phyloP scores from a whole-genome alignment of 1,140 invertebrate species.

The Sinonovacula constricta region DNA sequence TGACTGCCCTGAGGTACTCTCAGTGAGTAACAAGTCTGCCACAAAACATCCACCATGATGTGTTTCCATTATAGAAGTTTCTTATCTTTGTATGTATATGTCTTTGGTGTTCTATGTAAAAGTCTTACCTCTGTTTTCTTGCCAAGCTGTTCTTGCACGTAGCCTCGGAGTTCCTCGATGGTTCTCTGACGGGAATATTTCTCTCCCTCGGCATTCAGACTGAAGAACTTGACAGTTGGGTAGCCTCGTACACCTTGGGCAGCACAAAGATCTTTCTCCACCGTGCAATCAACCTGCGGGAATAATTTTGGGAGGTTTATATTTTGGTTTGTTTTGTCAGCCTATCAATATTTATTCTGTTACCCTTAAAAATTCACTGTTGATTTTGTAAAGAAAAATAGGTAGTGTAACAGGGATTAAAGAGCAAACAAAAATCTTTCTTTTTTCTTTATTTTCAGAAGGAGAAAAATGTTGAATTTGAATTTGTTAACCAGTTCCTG shows the following conservation, averaged over 20 bases:
- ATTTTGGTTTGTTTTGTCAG: no score
- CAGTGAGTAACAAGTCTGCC: not conserved
- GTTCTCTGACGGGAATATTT: constrained; percentile 83
- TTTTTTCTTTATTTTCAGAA: no score
- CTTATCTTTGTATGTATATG: not conserved
- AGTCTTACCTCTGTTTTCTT: constrained; percentile 71
- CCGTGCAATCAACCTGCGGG: constrained; percentile 85
- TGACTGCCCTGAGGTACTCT: not conserved
- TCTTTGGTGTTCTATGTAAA: not conserved
- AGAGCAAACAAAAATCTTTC: no score
- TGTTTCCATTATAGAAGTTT: not conserved
- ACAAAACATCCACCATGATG: not conserved
- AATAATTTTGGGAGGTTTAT: no score
- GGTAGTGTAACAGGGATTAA: no score
- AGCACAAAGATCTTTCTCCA: constrained; percentile 84
- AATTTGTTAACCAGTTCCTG: no score
- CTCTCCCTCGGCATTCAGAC: constrained; percentile 80
- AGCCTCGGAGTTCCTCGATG: constrained; percentile 85
- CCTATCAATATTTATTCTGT: no score
- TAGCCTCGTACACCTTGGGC: constrained; percentile 88
- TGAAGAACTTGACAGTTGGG: constrained; percentile 88
- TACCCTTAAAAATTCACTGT: no score
- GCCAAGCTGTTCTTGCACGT: constrained; percentile 85
- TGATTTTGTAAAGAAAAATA: no score
- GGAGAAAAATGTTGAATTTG: no score